Evolutionary conservation across 2,113 vertebrate genomes (phyloP).

Genomic region (Leptobrachium ailaonicum): DNA sequence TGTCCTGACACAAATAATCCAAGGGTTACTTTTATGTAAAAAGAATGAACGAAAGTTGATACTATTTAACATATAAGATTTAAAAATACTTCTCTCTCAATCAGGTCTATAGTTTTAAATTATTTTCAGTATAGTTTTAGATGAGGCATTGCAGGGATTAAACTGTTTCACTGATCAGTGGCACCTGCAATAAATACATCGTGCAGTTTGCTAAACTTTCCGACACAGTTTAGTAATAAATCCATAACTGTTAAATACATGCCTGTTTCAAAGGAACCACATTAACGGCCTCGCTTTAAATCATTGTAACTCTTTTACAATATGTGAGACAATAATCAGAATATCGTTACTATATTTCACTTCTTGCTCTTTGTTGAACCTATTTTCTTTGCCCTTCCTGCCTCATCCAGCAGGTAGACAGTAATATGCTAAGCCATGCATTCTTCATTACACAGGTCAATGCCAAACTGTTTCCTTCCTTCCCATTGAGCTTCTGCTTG

Average conservation of each 20-base stretch:
- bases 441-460: conserved; percentile 9
- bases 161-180: not conserved
- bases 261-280: not conserved
- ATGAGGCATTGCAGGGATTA: too few relatives aligned
- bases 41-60: too few relatives aligned
- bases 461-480: conserved; percentile 5
- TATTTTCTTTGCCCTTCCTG: not conserved
- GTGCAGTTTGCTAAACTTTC: not conserved
- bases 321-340: not conserved
- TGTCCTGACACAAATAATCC: too few relatives aligned
- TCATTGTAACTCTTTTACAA: not conserved
- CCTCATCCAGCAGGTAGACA: not conserved
- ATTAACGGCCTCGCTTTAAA: not conserved
- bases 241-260: not conserved
- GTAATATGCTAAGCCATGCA: not conserved
- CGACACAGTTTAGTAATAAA: not conserved
- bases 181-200: not conserved
- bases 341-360: not conserved
- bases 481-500: not conserved
- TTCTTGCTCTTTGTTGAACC: not conserved
- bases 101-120: too few relatives aligned
- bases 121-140: too few relatives aligned
- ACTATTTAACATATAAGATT: too few relatives aligned
- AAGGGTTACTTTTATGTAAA: too few relatives aligned
- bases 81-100: too few relatives aligned